These are phyloP conservation scores for Meloidogyne floridensis DNA, from an alignment of 1,140 invertebrate genomes.

Conservation along the genomic window DNA sequence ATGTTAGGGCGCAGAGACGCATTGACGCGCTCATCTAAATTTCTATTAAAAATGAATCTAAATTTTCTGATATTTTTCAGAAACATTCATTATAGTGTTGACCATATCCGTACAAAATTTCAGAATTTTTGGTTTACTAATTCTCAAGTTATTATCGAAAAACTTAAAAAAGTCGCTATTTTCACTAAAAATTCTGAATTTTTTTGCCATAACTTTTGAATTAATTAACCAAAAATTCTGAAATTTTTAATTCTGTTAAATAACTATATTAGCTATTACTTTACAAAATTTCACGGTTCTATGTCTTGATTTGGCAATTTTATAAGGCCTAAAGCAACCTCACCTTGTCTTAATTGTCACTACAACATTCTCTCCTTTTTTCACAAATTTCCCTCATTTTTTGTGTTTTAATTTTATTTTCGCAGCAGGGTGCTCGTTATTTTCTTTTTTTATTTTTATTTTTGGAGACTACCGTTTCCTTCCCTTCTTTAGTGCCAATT, in stretches of 20 bases:
- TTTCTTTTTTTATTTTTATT: neutral
- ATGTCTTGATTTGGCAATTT: neutral
- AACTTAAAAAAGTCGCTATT: neutral
- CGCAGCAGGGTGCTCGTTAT: neutral
- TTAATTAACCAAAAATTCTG: neutral
- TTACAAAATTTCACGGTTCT: neutral
- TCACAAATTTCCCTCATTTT: neutral
- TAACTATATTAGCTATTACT: neutral
- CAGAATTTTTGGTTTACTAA: neutral
- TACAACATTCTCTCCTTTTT: too few relatives aligned
- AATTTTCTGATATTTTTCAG: neutral
- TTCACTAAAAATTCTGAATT: neutral
- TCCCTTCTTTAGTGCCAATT: neutral
- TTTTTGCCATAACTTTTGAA: neutral
- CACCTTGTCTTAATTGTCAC: neutral
- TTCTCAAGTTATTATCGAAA: neutral
- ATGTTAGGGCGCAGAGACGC: too few relatives aligned
- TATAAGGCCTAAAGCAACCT: neutral
- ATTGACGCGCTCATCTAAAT: too few relatives aligned
- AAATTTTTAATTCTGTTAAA: neutral
- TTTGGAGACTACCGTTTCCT: neutral
- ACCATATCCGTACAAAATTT: neutral
- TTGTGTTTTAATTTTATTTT: neutral
- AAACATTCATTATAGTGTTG: neutral
- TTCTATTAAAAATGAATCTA: too few relatives aligned